Evolutionary conservation across 2,797 vertebrate genomes (phyloP).

Genomic region (Gouania willdenowi): DNA sequence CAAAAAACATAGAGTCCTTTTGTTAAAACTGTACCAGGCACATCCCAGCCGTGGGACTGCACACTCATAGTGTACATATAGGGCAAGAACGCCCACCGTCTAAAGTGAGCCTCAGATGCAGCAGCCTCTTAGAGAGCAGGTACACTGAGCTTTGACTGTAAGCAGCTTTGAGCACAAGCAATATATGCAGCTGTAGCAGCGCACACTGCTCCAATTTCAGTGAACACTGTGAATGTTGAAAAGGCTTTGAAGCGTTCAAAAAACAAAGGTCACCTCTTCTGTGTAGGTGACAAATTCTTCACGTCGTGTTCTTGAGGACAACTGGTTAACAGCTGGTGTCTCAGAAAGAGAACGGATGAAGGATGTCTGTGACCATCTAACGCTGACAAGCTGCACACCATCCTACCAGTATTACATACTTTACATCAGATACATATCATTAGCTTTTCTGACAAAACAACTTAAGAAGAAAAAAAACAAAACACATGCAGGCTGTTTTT

Average conservation of each 20-base stretch:
- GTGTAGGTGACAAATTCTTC: neutral
- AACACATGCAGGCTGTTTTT: too few species aligned
- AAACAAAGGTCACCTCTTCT: slow-evolving; percentile 6
- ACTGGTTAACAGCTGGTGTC: neutral
- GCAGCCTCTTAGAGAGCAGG: slow-evolving; percentile 9
- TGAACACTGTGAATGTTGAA: neutral
- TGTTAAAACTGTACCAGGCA: too few species aligned
- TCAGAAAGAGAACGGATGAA: neutral
- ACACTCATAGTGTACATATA: too few species aligned
- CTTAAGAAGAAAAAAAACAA: too few species aligned
- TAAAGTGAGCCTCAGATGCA: slow-evolving; percentile 8
- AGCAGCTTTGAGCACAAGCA: slow-evolving; percentile 1
- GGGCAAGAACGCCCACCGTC: neutral
- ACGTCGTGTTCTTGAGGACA: slow-evolving; percentile 1
- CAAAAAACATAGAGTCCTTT: too few species aligned
- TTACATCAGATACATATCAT: too few species aligned
- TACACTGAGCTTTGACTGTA: slow-evolving; percentile 6
- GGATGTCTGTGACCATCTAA: too few species aligned
- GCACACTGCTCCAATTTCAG: slow-evolving; percentile 1
- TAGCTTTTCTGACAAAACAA: too few species aligned
- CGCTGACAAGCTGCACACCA: too few species aligned
- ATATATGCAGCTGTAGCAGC: neutral
- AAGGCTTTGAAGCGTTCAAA: neutral
- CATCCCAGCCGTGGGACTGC: neutral
- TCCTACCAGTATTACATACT: too few species aligned